Base-by-base conservation (phyloP, 1,140 invertebrate species). In the Maconellicoccus hirsutus region DNA sequence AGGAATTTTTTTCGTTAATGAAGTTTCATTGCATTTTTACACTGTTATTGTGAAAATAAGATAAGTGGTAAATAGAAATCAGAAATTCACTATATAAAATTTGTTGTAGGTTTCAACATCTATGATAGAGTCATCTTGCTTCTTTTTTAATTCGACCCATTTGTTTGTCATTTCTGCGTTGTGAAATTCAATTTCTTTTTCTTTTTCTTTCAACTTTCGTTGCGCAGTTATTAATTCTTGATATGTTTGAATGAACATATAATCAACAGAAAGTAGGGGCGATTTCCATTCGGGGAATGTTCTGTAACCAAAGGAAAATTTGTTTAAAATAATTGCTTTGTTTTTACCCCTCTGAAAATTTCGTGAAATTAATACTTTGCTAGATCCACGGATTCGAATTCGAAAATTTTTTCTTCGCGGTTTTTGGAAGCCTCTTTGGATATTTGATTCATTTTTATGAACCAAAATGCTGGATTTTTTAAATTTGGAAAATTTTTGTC, bases 31-130 rank as follows among this genome's bases (percentile, higher is more conserved):
- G 29, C 29, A n/a, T n/a, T n/a, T n/a, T n/a, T n/a, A n/a, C n/a
- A n/a, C n/a, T n/a, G n/a, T n/a, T n/a, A n/a, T n/a, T n/a, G n/a
- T n/a, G n/a, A n/a, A n/a, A n/a, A n/a, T n/a, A n/a, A 33, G 29
- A 33, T 33, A 12, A 33, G 29, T 33, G 29, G 29, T 6, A 33
- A 33, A 33, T 82, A 72, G 69, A 73, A 72, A 74, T 71, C 74
- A 69, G 72, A 71, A 8, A 33, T 72, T 59, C 59, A 33, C 25
- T 3, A 42, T 25, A n/a, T 59, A 39, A 19, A 52, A 71, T 7
- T 3, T 19, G 10, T 61, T 59, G 59, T 14, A 63, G 69, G 70
- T 73, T 12, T 66, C 16, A 4, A 66, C 25, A 26, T 66, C 25
- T 8, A 8, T 66, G 10, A 66, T 3, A 66, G 25, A 66, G 10